These are phyloP conservation scores for Megaleporinus macrocephalus DNA, from an alignment of 2,113 vertebrate species.

Conservation along the genomic window DNA sequence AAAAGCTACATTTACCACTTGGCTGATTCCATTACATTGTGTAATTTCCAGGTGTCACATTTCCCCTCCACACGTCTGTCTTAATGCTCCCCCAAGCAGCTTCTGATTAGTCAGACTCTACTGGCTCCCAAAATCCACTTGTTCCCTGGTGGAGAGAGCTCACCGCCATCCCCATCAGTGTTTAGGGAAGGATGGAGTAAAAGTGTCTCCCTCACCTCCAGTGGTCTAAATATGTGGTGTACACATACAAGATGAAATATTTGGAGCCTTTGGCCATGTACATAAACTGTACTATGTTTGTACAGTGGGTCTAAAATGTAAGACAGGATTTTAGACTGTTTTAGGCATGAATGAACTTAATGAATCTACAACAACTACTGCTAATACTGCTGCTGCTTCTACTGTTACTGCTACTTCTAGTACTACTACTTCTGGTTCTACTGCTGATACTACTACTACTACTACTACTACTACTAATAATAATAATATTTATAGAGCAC, in stretches of 20 bases:
- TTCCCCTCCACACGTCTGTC: conserved; percentile 83
- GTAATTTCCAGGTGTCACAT: conserved; percentile 97
- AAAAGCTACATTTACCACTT: conserved; percentile 98
- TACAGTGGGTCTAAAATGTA: neutral
- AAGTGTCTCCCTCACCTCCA: conserved; percentile 37
- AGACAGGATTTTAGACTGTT: too few species aligned
- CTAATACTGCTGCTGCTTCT: too few species aligned
- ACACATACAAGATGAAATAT: neutral
- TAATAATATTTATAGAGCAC: too few species aligned
- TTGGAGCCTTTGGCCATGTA: neutral
- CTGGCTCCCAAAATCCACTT: conserved; percentile 74
- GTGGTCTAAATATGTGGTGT: conserved; percentile 3
- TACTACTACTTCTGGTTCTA: too few species aligned
- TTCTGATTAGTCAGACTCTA: conserved; percentile 77
- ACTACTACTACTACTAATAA: too few species aligned
- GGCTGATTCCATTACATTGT: conserved; percentile 94
- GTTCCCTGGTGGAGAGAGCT: conserved; percentile 51
- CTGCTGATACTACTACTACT: too few species aligned
- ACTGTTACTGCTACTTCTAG: too few species aligned
- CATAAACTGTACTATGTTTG: neutral
- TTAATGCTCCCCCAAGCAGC: conserved; percentile 79
- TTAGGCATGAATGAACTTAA: too few species aligned
- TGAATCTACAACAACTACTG: too few species aligned
- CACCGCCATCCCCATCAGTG: conserved; percentile 61
- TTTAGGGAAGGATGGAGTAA: conserved; percentile 60